Base-by-base conservation (phyloP, 2,888 invertebrate genomes). In the Tinea semifulvella region DNA sequence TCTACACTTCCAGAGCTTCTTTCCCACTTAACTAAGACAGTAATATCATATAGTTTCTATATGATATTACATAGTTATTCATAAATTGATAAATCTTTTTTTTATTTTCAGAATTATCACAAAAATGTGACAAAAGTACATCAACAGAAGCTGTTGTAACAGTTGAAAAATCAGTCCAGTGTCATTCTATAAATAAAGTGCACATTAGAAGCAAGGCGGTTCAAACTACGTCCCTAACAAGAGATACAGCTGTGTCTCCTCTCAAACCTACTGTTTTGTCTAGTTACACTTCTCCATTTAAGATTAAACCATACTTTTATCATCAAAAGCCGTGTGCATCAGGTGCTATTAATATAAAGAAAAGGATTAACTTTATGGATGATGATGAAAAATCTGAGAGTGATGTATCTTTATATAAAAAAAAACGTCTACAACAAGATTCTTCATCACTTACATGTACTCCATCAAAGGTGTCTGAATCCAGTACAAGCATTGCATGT, bases 381-480 rank as follows among this genome's bases (percentile, higher is more conserved):
- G 46, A 46, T 39, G 25, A 22, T 22, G 25, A 43, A 48, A 45
- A 46, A 48, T 49, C 48, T 14, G 47, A 50, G 18, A 50, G 49
- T 47, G 44, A 48, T 46, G 28, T 26, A 39, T 28, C 22, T 42
- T 43, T 25, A 43, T 49, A 43, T 28, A 28, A 43, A 28, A 14
- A 26, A 44, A 35, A 40, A 28, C 19, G 45, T 25, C 38, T 27
- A 26, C 25, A 22, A 22, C 25, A 22, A 22, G 25, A 22, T 22
- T 22, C 25, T 22, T 42, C 18, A 19, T 36, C 48, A 44, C 6
- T 28, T 13, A 14, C 38, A 19, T 20, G 20, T 40, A 18, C 44
- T 26, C 14, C n/a, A 14, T 36, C 25, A 28, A 26, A 42, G 38
- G 44, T 36, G 18, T 46, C 46, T 44, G 46, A 49, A 42, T 44